These are phyloP conservation scores for Lamellibrachia luymesi DNA, from an alignment of 1,140 invertebrate genomes.

Conservation along the genomic window DNA sequence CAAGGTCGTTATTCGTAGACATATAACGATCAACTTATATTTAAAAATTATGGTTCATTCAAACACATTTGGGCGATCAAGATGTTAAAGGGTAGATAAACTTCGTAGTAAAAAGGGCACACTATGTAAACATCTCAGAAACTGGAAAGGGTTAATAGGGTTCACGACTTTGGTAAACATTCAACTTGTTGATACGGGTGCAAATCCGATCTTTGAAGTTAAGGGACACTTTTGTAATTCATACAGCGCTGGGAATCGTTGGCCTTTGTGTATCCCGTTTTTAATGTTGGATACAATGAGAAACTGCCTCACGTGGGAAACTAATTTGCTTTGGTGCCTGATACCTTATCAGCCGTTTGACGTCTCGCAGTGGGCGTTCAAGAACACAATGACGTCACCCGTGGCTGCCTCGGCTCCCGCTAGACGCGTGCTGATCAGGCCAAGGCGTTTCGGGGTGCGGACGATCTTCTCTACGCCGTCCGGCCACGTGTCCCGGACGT, in stretches of 20 bases:
- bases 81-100: too few relatives aligned
- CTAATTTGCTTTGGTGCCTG: too few relatives aligned
- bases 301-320: background rate
- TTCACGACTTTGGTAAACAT: too few relatives aligned
- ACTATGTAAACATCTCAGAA: background rate
- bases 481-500: slow-evolving; percentile 65
- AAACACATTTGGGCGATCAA: too few relatives aligned
- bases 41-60: too few relatives aligned
- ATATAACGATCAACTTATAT: too few relatives aligned
- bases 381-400: slow-evolving; percentile 88
- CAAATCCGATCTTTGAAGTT: too few relatives aligned
- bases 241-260: too few relatives aligned
- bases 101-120: too few relatives aligned
- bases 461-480: slow-evolving; percentile 51
- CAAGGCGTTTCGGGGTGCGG: slow-evolving; percentile 76
- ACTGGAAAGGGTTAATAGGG: background rate
- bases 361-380: slow-evolving; percentile 97
- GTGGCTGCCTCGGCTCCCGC: slow-evolving; percentile 86
- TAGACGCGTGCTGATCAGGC: slow-evolving; percentile 89
- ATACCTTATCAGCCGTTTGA: slow-evolving; percentile 79
- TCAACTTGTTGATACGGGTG: too few relatives aligned
- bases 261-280: background rate
- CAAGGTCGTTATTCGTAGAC: too few relatives aligned
- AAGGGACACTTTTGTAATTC: background rate
- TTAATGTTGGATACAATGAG: background rate